Conservation (phyloP, 1,140 invertebrate species). For the Colletes gigas region DNA sequence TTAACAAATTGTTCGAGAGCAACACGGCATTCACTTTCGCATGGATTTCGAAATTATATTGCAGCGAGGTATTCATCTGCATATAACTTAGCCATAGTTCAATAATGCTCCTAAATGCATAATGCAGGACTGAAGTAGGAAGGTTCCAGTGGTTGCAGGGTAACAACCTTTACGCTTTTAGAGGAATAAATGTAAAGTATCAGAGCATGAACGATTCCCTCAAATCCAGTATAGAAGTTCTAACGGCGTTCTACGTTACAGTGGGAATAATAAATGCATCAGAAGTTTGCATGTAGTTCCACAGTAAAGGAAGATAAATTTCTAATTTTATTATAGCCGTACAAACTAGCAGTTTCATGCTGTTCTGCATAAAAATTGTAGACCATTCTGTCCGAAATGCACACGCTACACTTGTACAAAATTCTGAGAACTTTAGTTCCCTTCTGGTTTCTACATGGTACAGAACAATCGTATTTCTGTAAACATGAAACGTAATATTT, state of each 20-base stretch:
- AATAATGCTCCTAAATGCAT: constrained; percentile 24
- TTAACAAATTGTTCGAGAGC: neutral
- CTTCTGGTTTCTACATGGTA: no score
- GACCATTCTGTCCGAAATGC: no score
- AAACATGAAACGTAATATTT: neutral
- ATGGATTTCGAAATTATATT: neutral
- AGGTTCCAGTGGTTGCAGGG: neutral
- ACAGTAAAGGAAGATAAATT: neutral
- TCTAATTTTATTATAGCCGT: neutral
- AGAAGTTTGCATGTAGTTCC: constrained; percentile 7
- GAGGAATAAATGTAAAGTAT: constrained; percentile 25
- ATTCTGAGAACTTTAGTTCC: no score
- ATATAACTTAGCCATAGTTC: constrained; percentile 20
- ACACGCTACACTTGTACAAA: no score
- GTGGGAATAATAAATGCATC: constrained; percentile 31
- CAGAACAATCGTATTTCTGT: neutral
- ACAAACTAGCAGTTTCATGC: neutral
- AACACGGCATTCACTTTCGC: neutral
- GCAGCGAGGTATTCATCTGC: neutral
- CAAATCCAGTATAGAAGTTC: neutral
- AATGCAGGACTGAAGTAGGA: constrained; percentile 5
- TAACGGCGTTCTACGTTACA: constrained; percentile 2
- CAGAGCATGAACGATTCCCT: constrained; percentile 27
- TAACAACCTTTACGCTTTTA: constrained; percentile 10
- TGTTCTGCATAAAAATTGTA: neutral